A percentile compares a stretch with the other conserved stretches of the same genome.
Evolutionary conservation across 2,797 vertebrate genomes (phyloP).

Genomic region (Hybognathus amarus): DNA sequence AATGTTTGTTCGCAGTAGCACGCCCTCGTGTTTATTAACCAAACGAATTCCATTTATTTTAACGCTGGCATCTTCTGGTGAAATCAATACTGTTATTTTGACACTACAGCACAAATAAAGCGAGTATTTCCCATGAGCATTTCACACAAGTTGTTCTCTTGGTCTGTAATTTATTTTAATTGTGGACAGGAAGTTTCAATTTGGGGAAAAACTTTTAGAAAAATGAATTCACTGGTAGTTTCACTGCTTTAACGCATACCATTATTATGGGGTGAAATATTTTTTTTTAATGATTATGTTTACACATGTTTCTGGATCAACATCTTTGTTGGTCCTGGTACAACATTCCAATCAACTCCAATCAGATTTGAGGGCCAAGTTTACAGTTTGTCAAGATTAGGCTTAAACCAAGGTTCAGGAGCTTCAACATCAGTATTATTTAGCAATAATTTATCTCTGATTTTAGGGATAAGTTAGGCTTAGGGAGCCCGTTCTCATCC

Average conservation of each 20-base stretch:
- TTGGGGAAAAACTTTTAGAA: not conserved
- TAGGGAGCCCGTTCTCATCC: no score
- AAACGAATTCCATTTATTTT: conserved; percentile 29
- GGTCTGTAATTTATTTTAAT: conserved; percentile 4
- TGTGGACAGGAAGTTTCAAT: not conserved
- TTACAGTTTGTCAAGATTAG: not conserved
- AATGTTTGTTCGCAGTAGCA: conserved; percentile 20
- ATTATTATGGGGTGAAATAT: not conserved
- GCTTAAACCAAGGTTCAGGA: not conserved
- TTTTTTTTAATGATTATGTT: not conserved
- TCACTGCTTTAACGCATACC: not conserved
- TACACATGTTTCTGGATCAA: not conserved
- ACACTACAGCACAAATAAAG: conserved; percentile 28
- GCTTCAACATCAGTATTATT: not conserved
- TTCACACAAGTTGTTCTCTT: not conserved
- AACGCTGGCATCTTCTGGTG: conserved; percentile 16
- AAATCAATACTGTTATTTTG: conserved; percentile 44
- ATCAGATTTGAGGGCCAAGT: not conserved
- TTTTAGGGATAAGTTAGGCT: not conserved
- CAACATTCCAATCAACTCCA: not conserved
- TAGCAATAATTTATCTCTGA: not conserved
- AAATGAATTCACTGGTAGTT: not conserved
- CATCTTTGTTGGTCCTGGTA: not conserved
- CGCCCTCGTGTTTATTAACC: conserved; percentile 38
- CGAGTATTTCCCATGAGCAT: conserved; percentile 18